Evolutionary conservation across 2,113 vertebrate species (phyloP).

Genomic region (Oophaga pumilio): DNA sequence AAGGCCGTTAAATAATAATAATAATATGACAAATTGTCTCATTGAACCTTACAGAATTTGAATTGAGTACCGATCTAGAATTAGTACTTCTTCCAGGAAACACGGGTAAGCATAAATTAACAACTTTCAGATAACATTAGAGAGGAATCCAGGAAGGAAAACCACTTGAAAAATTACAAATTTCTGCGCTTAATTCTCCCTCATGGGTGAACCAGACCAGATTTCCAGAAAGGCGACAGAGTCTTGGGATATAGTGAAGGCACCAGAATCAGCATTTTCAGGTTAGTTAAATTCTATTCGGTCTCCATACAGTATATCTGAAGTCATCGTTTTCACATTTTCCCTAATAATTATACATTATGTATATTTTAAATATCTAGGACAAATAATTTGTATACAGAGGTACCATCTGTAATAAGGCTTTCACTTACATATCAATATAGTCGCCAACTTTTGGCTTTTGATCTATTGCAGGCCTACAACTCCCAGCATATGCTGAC

Average conservation of each 20-base stretch:
- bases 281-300: constrained; percentile 18
- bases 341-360: neutral
- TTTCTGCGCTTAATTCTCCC: neutral
- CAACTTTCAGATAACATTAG: neutral
- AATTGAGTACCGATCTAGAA: neutral
- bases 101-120: neutral
- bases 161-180: neutral
- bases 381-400: neutral
- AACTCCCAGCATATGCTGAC: too few species aligned
- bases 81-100: neutral
- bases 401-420: neutral
- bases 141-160: constrained; percentile 1
- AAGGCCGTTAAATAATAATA: too few species aligned
- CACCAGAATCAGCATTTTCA: constrained; percentile 8
- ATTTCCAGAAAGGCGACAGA: neutral
- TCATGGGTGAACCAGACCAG: neutral
- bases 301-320: constrained; percentile 11
- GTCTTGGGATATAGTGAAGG: neutral
- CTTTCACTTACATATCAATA: too few species aligned
- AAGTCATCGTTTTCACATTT: neutral
- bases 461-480: too few species aligned
- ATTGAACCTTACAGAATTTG: neutral
- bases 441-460: too few species aligned
- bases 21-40: neutral
- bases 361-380: neutral